Evolutionary conservation across 2,888 invertebrate genomes (phyloP), one percentile per base, ranked within the genome.

Genomic region (Lamellibrachia satsuma): DNA sequence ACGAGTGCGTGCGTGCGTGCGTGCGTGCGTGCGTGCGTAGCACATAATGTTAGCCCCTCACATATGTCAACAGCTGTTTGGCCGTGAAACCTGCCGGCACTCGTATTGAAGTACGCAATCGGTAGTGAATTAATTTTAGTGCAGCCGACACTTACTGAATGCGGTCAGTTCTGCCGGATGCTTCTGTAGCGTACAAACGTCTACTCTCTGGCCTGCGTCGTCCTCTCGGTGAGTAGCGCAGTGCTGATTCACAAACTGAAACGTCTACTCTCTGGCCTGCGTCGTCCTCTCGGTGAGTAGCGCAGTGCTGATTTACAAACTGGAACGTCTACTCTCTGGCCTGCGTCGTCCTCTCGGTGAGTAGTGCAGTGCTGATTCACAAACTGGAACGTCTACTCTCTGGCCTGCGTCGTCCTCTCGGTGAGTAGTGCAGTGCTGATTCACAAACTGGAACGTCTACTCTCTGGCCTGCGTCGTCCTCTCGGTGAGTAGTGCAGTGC

Each of bases 1-100:
- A 39, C 57, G 15, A 4, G 57, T 91, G 91, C 91, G 57, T 92
- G 57, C 57, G 7, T 92, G 39, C 57, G 39, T 92, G 51, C 52
- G 27, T 91, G 39, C 91, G 60, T 15, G 75, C 75, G 57, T 57
- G 75, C 6, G 22, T 75, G 6, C 22, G 22, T n/a, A 75, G 6
- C n/a, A 75, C n/a, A 22, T 75, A 75, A n/a, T 75, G 75, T 55
- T 9, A 55, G 75, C 22, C 75, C n/a, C 75, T 75, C 55, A 52
- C 55, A 22, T 91, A 60, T n/a, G 52, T 51, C 39, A 75, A 15
- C 22, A 22, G 75, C 22, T 75, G 75, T 7, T 22, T n/a, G 22
- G 75, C 75, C 22, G 75, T 15, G 75, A 15, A 22, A 15, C n/a
- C 75, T 22, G 15, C 22, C 75, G n/a, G n/a, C n/a, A 75, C 75